phyloP scores from a whole-genome alignment of 2,888 invertebrate genomes.

The Aricia artaxerxes region DNA sequence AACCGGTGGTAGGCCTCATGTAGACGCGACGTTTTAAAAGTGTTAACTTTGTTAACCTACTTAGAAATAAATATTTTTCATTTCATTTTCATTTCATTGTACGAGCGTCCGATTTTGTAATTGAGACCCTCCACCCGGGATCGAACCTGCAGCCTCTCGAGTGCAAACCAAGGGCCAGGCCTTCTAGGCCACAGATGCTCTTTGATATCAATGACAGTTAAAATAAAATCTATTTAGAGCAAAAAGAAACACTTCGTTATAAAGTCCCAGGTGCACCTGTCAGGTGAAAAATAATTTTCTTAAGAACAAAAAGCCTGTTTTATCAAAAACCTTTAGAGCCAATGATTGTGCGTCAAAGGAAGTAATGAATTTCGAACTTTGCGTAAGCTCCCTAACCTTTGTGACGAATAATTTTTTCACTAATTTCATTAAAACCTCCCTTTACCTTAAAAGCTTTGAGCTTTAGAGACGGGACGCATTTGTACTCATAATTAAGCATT shows the following conservation, averaged over 20 bases:
- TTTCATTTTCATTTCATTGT: too few relatives aligned
- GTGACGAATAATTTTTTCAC: conserved; percentile 18
- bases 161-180: too few relatives aligned
- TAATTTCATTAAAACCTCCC: conserved; percentile 28
- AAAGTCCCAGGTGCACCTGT: not conserved
- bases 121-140: too few relatives aligned
- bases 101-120: too few relatives aligned
- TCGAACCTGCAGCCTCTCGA: too few relatives aligned
- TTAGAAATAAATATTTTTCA: too few relatives aligned
- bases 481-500: conserved; percentile 19
- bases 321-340: conserved; percentile 15
- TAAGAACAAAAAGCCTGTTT: not conserved
- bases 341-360: conserved; percentile 2
- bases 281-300: not conserved
- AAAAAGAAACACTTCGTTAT: not conserved
- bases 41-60: too few relatives aligned
- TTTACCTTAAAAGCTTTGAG: conserved; percentile 27
- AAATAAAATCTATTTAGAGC: not conserved
- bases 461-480: not conserved
- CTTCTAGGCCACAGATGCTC: too few relatives aligned
- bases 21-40: too few relatives aligned
- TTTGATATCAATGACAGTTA: too few relatives aligned
- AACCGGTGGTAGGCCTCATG: too few relatives aligned
- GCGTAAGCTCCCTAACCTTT: conserved; percentile 24
- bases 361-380: conserved; percentile 21